Evolutionary conservation across 2,797 vertebrate species (phyloP), one percentile per base, ranked within the genome.

Genomic region (Paratrypauchen microcephalus): DNA sequence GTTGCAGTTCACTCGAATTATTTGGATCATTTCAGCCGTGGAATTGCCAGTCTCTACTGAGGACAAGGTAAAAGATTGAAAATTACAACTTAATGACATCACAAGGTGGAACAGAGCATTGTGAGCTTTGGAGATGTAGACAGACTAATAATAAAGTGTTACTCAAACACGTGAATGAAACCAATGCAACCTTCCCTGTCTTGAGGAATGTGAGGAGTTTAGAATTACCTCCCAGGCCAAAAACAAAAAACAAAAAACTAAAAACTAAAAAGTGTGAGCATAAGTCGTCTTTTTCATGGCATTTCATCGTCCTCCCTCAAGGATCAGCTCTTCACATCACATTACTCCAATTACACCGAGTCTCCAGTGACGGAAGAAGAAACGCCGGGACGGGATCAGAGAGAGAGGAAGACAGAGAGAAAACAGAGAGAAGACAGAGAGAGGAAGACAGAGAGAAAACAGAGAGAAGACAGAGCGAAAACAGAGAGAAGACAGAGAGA

Each of bases 241-340:
- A n/a, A n/a, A n/a, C n/a, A n/a, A n/a, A n/a, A 54, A 45, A 7
- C 9, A 30, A 60, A n/a, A n/a, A 60, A 7, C 68, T 73, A 75
- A 72, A 45, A 45, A 36, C 7, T 6, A 4, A 15, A 45, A 45
- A 45, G 13, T n/a, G 24, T 71, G 24, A 72, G 19, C 16, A 64
- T 67, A 66, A 52, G 65, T 71, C 26, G 48, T 73, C 68, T 60
- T 64, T 65, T 65, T 23, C 64, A 39, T 68, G 58, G 52, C 47
- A 69, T 80, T 75, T 73, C 72, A 75, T 71, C 73, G 71, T 67
- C 64, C 55, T 63, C 64, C 74, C 79, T 68, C 18, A 11, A 73
- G 74, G 73, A 80, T 71, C 68, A 63, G 63, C 66, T 68, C 74
- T 80, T 83, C 65, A 77, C 69, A 73, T 81, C 71, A 68, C 48